Base-by-base conservation (phyloP, 2,113 vertebrate genomes). In the Peromyscus leucopus region DNA sequence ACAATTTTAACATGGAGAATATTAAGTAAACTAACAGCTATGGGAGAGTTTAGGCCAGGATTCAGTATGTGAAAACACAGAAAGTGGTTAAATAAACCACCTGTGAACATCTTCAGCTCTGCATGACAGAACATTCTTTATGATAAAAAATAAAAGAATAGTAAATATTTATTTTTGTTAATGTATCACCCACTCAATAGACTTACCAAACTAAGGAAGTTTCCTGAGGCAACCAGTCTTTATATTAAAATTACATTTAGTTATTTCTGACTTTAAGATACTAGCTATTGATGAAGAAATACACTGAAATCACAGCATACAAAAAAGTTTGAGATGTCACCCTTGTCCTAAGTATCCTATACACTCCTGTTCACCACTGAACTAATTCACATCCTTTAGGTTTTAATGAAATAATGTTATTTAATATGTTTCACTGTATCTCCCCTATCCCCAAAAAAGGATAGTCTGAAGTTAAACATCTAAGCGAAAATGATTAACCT, bases 21-120 rank as follows among this genome's bases (percentile, higher is more conserved):
- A 89, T 71, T 92, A 89, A 95, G 78, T 87, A 90, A 94, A 91
- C 39, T 85, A 89, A 79, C 69, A 95, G 15, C 76, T 89, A 15
- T 4, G 31, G 31, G 95, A 97, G 57, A 71, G 15, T 71, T 96
- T 67, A 95, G 69, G 48, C 67, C 7, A 93, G 42, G 13, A 24
- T 78, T 71, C 78, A 42, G 24, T 78, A 84, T 11, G 46, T 75
- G 33, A 91, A 91, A 97, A 83, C 36, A 55, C 24, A 96, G 90
- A 42, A 87, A 86, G 63, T 65, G 90, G 24, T 88, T 78, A 93
- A 79, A 92, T 94, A 86, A 92, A 76, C 11, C 9, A 83, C n/a
- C 24, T 59, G 10, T 94, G 31, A 71, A 85, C 28, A 82, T 74
- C 88, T 75, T n/a, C 24, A 88, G 33, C 78, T 95, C 82, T 61